Conservation (phyloP, 1,140 invertebrate genomes). For the Tribolium castaneum region DNA sequence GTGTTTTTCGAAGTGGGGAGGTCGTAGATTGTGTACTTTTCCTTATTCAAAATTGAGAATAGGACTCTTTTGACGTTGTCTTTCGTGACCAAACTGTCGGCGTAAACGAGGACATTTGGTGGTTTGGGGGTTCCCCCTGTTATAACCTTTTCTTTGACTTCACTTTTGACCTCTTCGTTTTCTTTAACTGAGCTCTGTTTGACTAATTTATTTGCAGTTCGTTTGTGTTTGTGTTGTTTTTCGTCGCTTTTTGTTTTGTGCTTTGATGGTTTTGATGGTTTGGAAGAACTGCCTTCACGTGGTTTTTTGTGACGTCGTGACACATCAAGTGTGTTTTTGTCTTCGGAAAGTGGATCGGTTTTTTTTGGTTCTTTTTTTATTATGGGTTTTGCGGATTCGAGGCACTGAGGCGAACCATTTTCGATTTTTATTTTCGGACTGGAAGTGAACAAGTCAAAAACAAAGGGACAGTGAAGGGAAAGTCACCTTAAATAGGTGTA, state of each 20-base stretch:
- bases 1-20: slow-evolving; percentile 71
- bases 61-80: slow-evolving; percentile 78
- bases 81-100: slow-evolving; percentile 78
- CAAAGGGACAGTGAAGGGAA: too few species aligned
- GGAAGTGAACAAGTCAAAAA: neutral
- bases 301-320: slow-evolving; percentile 50
- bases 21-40: slow-evolving; percentile 82
- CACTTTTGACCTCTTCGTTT: slow-evolving; percentile 35
- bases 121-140: slow-evolving; percentile 68
- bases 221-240: slow-evolving; percentile 32
- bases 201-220: slow-evolving; percentile 1
- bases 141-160: neutral
- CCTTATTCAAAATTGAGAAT: slow-evolving; percentile 74
- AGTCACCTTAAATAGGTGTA: too few species aligned
- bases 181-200: slow-evolving; percentile 35
- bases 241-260: slow-evolving; percentile 10
- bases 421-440: slow-evolving; percentile 63
- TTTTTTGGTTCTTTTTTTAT: slow-evolving; percentile 55
- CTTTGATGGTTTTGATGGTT: slow-evolving; percentile 31
- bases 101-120: slow-evolving; percentile 85
- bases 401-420: slow-evolving; percentile 56
- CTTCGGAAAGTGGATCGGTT: slow-evolving; percentile 13
- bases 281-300: neutral
- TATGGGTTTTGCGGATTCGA: slow-evolving; percentile 59
- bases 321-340: slow-evolving; percentile 56